Percentiles rank a stretch among this genome's conserved stretches.
Evolutionary conservation across 2,888 invertebrate genomes (phyloP).

Genomic region (Cheilosia vulpina): DNA sequence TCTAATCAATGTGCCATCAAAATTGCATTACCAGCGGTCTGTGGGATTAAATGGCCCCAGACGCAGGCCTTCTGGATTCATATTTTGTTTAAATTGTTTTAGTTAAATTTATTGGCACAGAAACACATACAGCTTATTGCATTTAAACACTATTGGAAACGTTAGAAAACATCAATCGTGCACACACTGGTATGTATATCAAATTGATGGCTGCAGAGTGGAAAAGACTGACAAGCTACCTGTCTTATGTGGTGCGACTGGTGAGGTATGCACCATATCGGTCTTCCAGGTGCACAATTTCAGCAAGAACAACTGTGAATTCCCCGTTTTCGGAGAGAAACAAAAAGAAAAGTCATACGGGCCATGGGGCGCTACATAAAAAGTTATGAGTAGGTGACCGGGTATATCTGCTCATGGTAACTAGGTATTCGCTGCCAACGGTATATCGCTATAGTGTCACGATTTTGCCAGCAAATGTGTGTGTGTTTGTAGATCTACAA

Average conservation of each 20-base stretch:
- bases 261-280: constrained; percentile 51
- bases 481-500: constrained; percentile 29
- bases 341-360: constrained; percentile 24
- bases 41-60: neutral
- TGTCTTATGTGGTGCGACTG: constrained; percentile 28
- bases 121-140: no score
- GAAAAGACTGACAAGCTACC: constrained; percentile 29
- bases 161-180: constrained; percentile 13
- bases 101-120: constrained; percentile 10
- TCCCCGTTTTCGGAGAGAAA: constrained; percentile 57
- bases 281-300: constrained; percentile 46
- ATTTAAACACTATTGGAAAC: constrained; percentile 26
- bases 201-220: constrained; percentile 34
- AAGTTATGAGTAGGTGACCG: constrained; percentile 70
- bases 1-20: constrained; percentile 53
- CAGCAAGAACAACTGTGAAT: constrained; percentile 62
- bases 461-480: constrained; percentile 8
- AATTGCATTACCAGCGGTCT: constrained; percentile 43
- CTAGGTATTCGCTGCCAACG: constrained; percentile 30
- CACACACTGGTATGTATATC: constrained; percentile 19
- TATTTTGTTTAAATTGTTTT: constrained; percentile 27
- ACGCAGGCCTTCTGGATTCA: constrained; percentile 1
- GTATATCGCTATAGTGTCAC: constrained; percentile 56
- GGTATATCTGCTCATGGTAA: constrained; percentile 41
- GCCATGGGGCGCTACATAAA: constrained; percentile 26